phyloP scores from a whole-genome alignment of 1,140 invertebrate species.

The Brachionus rubens region DNA sequence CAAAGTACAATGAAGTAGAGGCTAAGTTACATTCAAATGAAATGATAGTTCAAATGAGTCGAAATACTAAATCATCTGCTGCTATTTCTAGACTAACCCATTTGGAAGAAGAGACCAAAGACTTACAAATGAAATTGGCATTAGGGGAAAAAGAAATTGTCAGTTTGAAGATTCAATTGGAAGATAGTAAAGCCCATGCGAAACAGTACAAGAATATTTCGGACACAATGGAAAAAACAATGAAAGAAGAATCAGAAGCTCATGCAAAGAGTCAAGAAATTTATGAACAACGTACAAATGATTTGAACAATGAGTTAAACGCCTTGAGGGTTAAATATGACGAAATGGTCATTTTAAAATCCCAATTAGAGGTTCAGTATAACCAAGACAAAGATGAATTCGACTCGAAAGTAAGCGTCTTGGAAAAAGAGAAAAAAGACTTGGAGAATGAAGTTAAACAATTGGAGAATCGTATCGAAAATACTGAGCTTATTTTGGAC shows the following conservation, averaged over 20 bases:
- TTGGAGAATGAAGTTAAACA: not conserved
- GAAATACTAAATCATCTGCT: slow-evolving; percentile 7
- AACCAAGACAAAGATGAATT: not conserved
- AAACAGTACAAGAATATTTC: slow-evolving; percentile 79
- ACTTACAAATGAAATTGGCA: slow-evolving; percentile 71
- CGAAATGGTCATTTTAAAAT: not conserved
- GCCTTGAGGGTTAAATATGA: not conserved
- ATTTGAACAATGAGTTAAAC: not conserved
- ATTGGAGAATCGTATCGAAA: slow-evolving; percentile 28
- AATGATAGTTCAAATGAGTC: slow-evolving; percentile 45
- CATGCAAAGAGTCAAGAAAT: slow-evolving; percentile 32
- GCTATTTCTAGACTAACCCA: slow-evolving; percentile 53
- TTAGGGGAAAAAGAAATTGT: slow-evolving; percentile 67
- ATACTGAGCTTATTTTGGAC: slow-evolving; percentile 30
- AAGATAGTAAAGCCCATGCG: slow-evolving; percentile 68
- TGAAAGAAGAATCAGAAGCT: slow-evolving; percentile 68
- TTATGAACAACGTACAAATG: not conserved
- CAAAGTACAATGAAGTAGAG: slow-evolving; percentile 65
- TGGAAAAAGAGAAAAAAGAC: slow-evolving; percentile 24
- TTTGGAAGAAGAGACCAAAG: slow-evolving; percentile 66
- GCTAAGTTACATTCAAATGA: slow-evolving; percentile 54
- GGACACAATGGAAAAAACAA: slow-evolving; percentile 72
- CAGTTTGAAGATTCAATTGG: slow-evolving; percentile 69
- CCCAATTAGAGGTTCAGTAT: not conserved
- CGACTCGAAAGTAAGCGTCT: not conserved